Percentiles rank a stretch among this genome's conserved stretches.
Conservation (phyloP, 2,113 vertebrate species). For the Platycercus adscitus region DNA sequence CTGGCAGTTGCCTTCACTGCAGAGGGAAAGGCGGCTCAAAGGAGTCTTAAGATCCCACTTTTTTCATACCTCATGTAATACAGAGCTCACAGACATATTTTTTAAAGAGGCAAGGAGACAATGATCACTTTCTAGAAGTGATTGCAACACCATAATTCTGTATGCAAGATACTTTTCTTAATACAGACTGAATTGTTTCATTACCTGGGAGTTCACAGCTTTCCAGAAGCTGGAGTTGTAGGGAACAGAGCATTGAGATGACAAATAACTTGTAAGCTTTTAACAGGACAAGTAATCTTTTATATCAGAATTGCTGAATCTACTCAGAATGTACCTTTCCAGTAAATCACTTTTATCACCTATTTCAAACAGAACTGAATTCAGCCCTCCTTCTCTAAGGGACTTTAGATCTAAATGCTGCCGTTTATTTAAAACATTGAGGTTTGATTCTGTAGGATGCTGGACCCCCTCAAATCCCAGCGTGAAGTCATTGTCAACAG, state of each 20-base stretch:
- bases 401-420: not conserved
- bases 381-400: not conserved
- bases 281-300: slow-evolving; percentile 36
- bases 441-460: not conserved
- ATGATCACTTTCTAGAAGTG: not conserved
- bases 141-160: not conserved
- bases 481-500: not conserved
- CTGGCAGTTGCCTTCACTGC: not conserved
- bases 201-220: not conserved
- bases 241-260: not conserved
- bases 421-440: not conserved
- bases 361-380: not conserved
- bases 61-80: not conserved
- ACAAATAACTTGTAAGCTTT: slow-evolving; percentile 43
- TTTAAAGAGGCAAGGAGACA: not conserved
- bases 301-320: slow-evolving; percentile 2
- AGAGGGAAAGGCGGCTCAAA: not conserved
- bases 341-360: not conserved
- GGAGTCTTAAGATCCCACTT: not conserved
- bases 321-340: not conserved
- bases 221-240: not conserved
- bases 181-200: slow-evolving; percentile 15
- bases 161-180: not conserved
- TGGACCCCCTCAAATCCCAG: not conserved
- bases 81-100: not conserved